Evolutionary conservation across 1,140 invertebrate genomes (phyloP), one percentile per base, ranked within the genome.

Genomic region (Drosophila eugracilis): DNA sequence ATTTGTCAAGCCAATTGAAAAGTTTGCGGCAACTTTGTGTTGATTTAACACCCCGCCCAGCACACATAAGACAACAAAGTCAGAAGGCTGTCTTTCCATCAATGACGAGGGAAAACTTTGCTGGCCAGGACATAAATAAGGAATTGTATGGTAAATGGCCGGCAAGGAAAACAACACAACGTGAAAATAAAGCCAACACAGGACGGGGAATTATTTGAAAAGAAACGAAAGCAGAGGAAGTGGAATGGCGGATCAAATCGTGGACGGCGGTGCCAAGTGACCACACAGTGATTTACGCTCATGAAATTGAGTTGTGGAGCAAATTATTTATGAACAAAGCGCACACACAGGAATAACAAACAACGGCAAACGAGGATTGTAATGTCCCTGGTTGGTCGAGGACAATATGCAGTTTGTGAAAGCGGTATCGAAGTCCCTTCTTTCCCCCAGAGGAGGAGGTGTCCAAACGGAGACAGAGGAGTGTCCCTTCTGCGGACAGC

Each of bases 281-380:
- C 83, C 81, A 69, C 83, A 81, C 81, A 75, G 83, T 86, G 81
- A 86, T 86, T 86, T 86, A 86, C 83, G 81, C 83, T 81, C 83
- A 86, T 88, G 81, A 86, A 86, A 86, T 86, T 86, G 81, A 86
- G 81, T 83, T 86, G 81, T 86, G 81, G 83, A 53, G 81, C 77
- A 86, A 86, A 86, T 86, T 86, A 86, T 86, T 86, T 86, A 86
- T 86, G 81, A 86, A 86, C 74, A 88, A 88, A 88, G 74, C 77
- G 63, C 69, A 77, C 81, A 85, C 81, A 80, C 76, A 86, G 80
- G 72, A 76, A 84, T 78, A 84, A 84, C 75, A 84, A 84, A 69
- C 78, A 47, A 26, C 47, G 24, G 53, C 62, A 52, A 77, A 69
- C 57, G 74, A 65, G 75, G 59, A 49, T 58, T 80, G 65, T 75